Base-by-base conservation (phyloP, 2,888 invertebrate species). In the Patella ulyssiponensis region DNA sequence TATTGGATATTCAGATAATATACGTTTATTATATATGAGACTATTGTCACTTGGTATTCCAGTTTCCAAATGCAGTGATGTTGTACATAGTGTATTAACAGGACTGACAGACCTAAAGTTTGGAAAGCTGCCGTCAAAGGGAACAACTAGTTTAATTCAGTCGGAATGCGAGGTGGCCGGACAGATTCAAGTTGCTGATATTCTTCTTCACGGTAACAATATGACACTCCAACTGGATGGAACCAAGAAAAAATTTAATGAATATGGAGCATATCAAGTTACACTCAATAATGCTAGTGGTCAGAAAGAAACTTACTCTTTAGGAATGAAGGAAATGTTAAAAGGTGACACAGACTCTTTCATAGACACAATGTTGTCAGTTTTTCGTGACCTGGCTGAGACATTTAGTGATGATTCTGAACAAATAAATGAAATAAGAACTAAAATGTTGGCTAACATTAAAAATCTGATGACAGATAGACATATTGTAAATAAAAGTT, bases 21-120 rank as follows among this genome's bases (percentile, higher is more conserved):
- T 56, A n/a, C 56, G 56, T 56, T n/a, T 56, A 14, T 56, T 56
- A n/a, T 56, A 56, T n/a, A 56, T 56, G 56, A 56, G 56, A 56
- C 56, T 56, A 17, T 56, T 56, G n/a, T 56, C 56, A 56, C 56
- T 56, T 56, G 56, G 56, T 56, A n/a, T 56, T 14, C 56, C 56
- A 56, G 56, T 56, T 56, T 56, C 56, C 15, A 14, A 56, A 56
- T 56, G 56, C 56, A 56, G 56, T n/a, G 56, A 56, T 56, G 56
- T 56, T 56, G 56, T 56, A n/a, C 14, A n/a, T 17, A 56, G 56
- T 56, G 56, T 56, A n/a, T 17, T 56, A 14, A n/a, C 14, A n/a
- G 56, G 56, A 17, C n/a, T 56, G 14, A 56, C 56, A 14, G 56
- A 56, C 56, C 14, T 17, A 56, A 56, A 14, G n/a, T n/a, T 56